Base-by-base conservation (phyloP, 2,113 vertebrate genomes). In the Zapornia atra region DNA sequence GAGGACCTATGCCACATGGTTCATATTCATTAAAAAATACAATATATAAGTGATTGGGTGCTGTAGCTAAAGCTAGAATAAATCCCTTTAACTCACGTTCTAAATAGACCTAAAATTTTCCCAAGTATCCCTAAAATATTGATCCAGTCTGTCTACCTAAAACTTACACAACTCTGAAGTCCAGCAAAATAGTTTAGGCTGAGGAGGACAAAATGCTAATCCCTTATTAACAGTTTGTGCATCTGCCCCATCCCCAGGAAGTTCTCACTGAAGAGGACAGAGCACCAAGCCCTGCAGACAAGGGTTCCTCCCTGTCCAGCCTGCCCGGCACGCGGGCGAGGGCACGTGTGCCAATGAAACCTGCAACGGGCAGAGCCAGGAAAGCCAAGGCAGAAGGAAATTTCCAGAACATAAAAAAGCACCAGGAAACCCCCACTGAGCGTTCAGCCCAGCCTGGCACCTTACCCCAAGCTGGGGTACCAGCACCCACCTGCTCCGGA, bases 261-360 rank as follows among this genome's bases (percentile, higher is more conserved):
- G 25, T 44, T 40, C 24, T 31, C 16, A 50, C 28, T 53, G 59
- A 40, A 28, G 5, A 2, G 0, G 25, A 28, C 18, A 11, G 80
- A 64, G 38, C 79, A 7, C 22, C 36, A 4, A 33, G 16, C 36
- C 61, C 53, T 8, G 8, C 25, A 26, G 16, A 4, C 3, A 12
- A 21, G 59, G 13, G 4, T 5, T 11, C 61, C 3, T 1, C 9
- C n/a, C 42, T 48, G 22, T 4, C 2, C 68, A 84, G 57, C 57
- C 65, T 48, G 8, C 10, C 0, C 0, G 15, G 31, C 12, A 4
- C 6, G 2, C 15, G 26, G 59, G 42, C 2, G 2, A 8, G 15
- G 53, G n/a, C 36, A 25, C 1, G 3, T 11, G 10, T 24, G 75
- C 34, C 60, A 31, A 2, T 0, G 1, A 4, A 5, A 10, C 2